These are phyloP conservation scores for Euthynnus affinis DNA, from an alignment of 2,797 vertebrate species.

Conservation along the genomic window DNA sequence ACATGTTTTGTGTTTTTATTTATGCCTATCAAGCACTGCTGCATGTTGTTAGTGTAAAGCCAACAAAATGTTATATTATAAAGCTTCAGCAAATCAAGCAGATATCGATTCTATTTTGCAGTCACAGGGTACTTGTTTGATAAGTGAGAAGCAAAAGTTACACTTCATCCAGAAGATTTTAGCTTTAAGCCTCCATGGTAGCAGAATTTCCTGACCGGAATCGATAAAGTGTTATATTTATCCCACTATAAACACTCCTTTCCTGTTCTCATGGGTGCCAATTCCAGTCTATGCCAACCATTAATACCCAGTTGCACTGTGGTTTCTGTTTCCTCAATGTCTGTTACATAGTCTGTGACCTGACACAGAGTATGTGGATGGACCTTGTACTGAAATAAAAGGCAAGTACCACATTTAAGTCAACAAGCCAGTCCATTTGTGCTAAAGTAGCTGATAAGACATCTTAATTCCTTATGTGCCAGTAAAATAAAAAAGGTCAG, in stretches of 20 bases:
- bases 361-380: slow-evolving; percentile 8
- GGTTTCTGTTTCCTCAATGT: background rate
- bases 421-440: slow-evolving; percentile 53
- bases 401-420: slow-evolving; percentile 45
- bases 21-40: background rate
- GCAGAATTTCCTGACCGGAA: background rate
- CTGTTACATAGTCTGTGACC: slow-evolving; percentile 27
- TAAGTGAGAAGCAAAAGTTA: background rate
- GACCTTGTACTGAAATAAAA: slow-evolving; percentile 70
- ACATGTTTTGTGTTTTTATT: background rate
- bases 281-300: background rate
- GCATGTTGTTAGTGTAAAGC: background rate
- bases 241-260: background rate
- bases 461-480: background rate
- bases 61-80: no score
- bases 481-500: slow-evolving; percentile 31
- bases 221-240: slow-evolving; percentile 25
- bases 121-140: slow-evolving; percentile 1
- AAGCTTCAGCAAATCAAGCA: slow-evolving; percentile 3
- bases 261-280: slow-evolving; percentile 15
- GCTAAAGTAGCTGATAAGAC: slow-evolving; percentile 58
- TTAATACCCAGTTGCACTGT: background rate
- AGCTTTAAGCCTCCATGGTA: background rate
- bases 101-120: slow-evolving; percentile 32
- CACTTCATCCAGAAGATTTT: background rate